Percentiles rank a stretch among this genome's conserved stretches.
Conservation (phyloP, 2,888 invertebrate genomes). For the Embidobia sp. region DNA sequence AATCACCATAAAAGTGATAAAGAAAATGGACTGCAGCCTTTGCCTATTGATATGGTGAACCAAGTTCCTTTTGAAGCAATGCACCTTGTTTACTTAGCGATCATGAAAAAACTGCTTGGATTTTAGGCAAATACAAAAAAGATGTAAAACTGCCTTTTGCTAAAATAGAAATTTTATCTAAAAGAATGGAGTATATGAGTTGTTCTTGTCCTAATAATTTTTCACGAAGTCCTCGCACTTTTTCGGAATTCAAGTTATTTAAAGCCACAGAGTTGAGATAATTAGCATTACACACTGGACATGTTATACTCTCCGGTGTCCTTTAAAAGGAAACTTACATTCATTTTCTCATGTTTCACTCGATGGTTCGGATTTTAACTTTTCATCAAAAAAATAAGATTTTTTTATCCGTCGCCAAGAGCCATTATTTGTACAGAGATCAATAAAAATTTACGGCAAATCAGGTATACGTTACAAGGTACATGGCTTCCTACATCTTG, state of each 20-base stretch:
- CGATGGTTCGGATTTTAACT: conserved; percentile 53
- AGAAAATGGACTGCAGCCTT: conserved; percentile 31
- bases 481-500: conserved; percentile 50
- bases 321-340: conserved; percentile 56
- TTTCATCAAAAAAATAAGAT: conserved; percentile 2
- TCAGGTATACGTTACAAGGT: conserved; percentile 50
- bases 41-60: conserved; percentile 54
- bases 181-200: conserved; percentile 43
- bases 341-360: conserved; percentile 67
- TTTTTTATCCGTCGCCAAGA: conserved; percentile 9
- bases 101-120: conserved; percentile 59
- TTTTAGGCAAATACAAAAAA: conserved; percentile 51
- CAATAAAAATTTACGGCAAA: conserved; percentile 20
- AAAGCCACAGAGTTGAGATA: conserved; percentile 71
- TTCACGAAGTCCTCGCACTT: conserved; percentile 63
- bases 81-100: conserved; percentile 61
- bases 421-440: conserved; percentile 30
- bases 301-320: conserved; percentile 65
- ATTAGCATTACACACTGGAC: conserved; percentile 69
- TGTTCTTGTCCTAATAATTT: conserved; percentile 67
- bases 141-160: conserved; percentile 3
- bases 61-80: conserved; percentile 63
- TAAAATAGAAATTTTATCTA: conserved; percentile 12
- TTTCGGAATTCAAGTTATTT: conserved; percentile 58
- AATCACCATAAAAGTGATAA: conserved; percentile 49